These are phyloP conservation scores for Nyctalus aviator DNA, from an alignment of 2,797 vertebrate species.

Conservation along the genomic window DNA sequence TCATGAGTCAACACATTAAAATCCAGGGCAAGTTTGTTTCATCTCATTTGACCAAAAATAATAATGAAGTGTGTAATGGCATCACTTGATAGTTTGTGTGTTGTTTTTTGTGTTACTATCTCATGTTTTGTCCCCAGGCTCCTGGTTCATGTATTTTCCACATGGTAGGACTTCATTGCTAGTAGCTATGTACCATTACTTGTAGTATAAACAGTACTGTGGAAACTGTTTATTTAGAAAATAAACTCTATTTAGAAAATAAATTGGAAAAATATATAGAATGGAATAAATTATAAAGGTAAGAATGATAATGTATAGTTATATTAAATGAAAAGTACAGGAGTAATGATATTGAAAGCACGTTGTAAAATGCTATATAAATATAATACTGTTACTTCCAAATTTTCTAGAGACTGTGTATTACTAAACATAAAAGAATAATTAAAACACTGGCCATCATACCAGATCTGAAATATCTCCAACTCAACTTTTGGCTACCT, in stretches of 20 bases:
- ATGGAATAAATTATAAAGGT: background rate
- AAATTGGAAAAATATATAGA: background rate
- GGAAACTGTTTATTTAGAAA: too few relatives aligned
- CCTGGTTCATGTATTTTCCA: background rate
- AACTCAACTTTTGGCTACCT: background rate
- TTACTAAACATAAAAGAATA: background rate
- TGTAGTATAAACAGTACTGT: too few relatives aligned
- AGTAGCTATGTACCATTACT: too few relatives aligned
- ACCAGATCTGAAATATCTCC: background rate
- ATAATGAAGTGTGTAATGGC: background rate
- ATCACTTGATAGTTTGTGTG: background rate
- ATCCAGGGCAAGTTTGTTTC: background rate
- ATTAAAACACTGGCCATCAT: background rate
- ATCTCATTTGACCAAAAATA: background rate
- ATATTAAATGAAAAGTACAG: background rate
- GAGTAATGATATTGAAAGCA: background rate
- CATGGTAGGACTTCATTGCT: too few relatives aligned
- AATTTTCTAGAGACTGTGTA: conserved; percentile 1
- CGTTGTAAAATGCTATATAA: background rate
- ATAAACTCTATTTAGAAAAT: conserved; percentile 12
- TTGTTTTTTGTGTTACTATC: background rate
- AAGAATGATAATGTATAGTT: background rate
- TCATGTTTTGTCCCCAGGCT: background rate
- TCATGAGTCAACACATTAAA: conserved; percentile 13
- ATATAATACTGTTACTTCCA: background rate